Evolutionary conservation across 2,888 invertebrate genomes (phyloP).

Genomic region (Dryadula phaetusa): DNA sequence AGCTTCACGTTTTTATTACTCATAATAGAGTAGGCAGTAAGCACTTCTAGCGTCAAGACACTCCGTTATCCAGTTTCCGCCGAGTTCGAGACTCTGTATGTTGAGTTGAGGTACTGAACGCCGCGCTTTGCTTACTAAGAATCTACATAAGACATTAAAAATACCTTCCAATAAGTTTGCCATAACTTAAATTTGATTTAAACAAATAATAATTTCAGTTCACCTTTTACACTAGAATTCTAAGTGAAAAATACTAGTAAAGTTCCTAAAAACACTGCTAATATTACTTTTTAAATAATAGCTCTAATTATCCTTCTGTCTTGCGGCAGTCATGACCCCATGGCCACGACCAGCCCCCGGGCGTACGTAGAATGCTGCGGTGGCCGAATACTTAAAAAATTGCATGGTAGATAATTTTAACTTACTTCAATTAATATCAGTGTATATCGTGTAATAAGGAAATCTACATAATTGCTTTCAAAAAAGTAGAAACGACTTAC

Average conservation of each 20-base stretch:
- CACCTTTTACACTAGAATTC: neutral
- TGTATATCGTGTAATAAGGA: neutral
- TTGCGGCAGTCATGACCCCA: conserved; percentile 64
- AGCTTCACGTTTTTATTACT: no score
- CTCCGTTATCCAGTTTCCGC: no score
- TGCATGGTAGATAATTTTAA: conserved; percentile 10
- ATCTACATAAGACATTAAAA: no score
- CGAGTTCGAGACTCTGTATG: no score
- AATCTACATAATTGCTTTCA: neutral
- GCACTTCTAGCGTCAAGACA: no score
- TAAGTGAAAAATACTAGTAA: conserved; percentile 1
- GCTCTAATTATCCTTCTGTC: conserved; percentile 61
- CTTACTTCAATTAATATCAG: conserved; percentile 21
- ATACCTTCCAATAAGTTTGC: no score
- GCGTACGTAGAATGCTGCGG: conserved; percentile 31
- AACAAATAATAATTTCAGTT: neutral
- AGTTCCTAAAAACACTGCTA: conserved; percentile 19
- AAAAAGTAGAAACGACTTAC: neutral
- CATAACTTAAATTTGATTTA: neutral
- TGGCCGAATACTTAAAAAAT: conserved; percentile 32
- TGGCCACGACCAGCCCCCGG: conserved; percentile 53
- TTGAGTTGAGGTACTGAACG: no score
- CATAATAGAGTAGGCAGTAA: no score
- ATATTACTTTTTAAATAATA: conserved; percentile 31
- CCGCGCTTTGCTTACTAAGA: no score